Evolutionary conservation across 2,113 vertebrate species (phyloP), one percentile per base, ranked within the genome.

Genomic region (Cervus canadensis): DNA sequence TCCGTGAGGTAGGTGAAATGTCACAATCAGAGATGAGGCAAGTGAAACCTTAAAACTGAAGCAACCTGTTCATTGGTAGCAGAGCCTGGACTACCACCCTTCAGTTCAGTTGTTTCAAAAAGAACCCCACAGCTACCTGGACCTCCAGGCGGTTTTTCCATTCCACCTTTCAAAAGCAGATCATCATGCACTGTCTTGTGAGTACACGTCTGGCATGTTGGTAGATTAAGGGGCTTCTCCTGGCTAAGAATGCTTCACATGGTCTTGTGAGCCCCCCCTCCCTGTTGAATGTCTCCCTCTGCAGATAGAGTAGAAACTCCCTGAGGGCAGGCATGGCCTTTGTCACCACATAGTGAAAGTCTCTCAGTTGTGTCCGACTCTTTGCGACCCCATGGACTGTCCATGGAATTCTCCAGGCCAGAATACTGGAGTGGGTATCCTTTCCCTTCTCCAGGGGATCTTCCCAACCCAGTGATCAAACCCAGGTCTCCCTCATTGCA

Each of bases 11-110:
- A 96, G 67, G 48, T 82, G 81, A 83, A 36, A 78, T 94, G 76
- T 98, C 97, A 97, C 45, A 98, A 96, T 96, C 16, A 76, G 74
- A 92, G 74, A 87, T 94, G 81, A 96, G 91, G 57, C 16, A 15
- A 78, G 64, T 19, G 45, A 93, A 85, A 30, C 59, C 62, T 97
- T 96, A 59, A 96, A 94, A 28, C 74, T 92, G 30, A 87, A 95
- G 64, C 59, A 43, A 19, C 26, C 54, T 94, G 30, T 45, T 17
- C 54, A 30, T 40, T 15, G 33, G 48, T 19, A 71, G 92, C 87
- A 96, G 90, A 97, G 59, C 81, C 76, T 81, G 26, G 57, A 67
- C 14, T 2, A 87, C 62, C 81, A 85, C 57, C 33, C 6, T 60
- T 57, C 9, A 56, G 87, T 48, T 64, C 40, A 50, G 12, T 40